phyloP scores from a whole-genome alignment of 2,797 vertebrate genomes.

The Phylloscopus collybita region DNA sequence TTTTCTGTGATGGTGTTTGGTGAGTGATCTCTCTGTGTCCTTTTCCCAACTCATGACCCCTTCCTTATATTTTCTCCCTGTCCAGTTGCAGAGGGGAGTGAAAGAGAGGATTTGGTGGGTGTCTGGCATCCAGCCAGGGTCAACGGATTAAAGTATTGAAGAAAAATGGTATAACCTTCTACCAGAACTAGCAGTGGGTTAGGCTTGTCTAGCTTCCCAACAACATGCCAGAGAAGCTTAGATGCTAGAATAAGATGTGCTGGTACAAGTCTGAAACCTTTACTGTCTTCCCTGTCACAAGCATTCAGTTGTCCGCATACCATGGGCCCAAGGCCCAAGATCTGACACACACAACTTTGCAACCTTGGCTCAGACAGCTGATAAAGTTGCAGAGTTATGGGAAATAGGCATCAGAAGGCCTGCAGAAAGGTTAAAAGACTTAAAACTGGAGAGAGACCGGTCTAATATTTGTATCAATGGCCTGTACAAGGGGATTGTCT shows the following conservation, averaged over 20 bases:
- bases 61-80: not conserved
- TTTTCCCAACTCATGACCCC: fast-evolving
- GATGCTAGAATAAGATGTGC: not conserved
- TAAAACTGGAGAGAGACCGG: not conserved
- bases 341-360: not conserved
- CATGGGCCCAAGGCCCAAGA: not conserved
- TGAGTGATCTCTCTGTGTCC: not conserved
- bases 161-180: not conserved
- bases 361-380: not conserved
- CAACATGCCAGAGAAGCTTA: not conserved
- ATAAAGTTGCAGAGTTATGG: not conserved
- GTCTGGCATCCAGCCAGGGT: not conserved
- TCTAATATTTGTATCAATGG: not conserved
- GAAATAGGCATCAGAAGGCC: not conserved
- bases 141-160: fast-evolving
- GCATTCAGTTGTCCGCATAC: not conserved
- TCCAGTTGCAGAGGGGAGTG: not conserved
- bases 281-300: not conserved
- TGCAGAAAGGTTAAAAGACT: not conserved
- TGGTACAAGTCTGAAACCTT: not conserved
- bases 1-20: not conserved
- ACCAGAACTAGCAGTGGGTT: not conserved
- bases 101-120: not conserved
- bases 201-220: not conserved
- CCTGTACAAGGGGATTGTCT: fast-evolving